Evolutionary conservation across 2,888 invertebrate genomes (phyloP).

Genomic region (Diachrysia chrysitis): DNA sequence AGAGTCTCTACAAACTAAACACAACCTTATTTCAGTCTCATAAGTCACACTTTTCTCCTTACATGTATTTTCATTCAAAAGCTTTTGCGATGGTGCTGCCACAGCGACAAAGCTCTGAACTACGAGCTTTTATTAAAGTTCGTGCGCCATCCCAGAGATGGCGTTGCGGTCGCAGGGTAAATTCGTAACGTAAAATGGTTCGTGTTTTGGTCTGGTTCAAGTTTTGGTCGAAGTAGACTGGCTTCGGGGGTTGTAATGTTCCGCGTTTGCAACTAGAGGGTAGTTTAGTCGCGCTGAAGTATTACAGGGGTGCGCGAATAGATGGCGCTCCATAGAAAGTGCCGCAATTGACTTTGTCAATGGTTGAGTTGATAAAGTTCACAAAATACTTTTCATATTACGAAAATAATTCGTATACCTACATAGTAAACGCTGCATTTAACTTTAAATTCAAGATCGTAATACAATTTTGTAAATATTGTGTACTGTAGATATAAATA

Average conservation of each 20-base stretch:
- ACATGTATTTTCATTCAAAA: constrained; percentile 82
- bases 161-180: constrained; percentile 68
- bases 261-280: constrained; percentile 59
- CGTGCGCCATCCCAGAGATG: constrained; percentile 81
- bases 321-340: constrained; percentile 67
- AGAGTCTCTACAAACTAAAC: constrained; percentile 65
- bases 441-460: too few species aligned
- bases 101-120: constrained; percentile 75
- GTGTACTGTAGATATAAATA: too few species aligned
- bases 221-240: constrained; percentile 58
- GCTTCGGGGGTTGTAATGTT: constrained; percentile 66
- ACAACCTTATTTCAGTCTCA: constrained; percentile 64
- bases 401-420: too few species aligned
- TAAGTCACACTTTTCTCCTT: constrained; percentile 65
- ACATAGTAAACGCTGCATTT: too few species aligned
- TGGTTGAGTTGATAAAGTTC: not conserved
- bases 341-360: constrained; percentile 10
- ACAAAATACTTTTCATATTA: not conserved
- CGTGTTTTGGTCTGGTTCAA: constrained; percentile 60
- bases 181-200: constrained; percentile 55
- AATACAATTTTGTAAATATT: too few species aligned
- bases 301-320: constrained; percentile 54
- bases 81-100: constrained; percentile 74
- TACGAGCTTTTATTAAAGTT: constrained; percentile 78
- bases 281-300: constrained; percentile 44